Evolutionary conservation across 1,140 invertebrate genomes (phyloP).

Genomic region (Centruroides sculpturatus): DNA sequence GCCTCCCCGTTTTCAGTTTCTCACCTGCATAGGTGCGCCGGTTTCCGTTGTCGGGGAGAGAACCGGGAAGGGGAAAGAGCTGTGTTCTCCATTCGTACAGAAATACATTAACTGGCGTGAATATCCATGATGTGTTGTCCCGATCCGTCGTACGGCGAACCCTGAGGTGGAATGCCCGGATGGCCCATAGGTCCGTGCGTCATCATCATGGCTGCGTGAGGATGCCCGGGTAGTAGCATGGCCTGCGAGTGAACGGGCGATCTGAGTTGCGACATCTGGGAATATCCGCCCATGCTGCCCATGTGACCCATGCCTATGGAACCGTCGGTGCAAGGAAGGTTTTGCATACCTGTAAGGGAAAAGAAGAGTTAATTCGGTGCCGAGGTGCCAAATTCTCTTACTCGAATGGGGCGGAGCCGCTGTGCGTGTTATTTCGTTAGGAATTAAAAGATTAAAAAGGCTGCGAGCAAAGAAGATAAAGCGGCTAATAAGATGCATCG

Average conservation of each 20-base stretch:
- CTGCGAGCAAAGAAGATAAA: no score
- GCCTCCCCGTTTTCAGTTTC: no score
- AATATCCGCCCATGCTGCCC: slow-evolving; percentile 29
- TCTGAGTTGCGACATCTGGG: slow-evolving; percentile 33
- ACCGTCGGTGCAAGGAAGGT: slow-evolving; percentile 29
- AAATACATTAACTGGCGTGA: slow-evolving; percentile 29
- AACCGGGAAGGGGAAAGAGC: no score
- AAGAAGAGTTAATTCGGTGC: not conserved
- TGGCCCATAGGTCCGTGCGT: slow-evolving; percentile 24
- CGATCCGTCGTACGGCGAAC: slow-evolving; percentile 33
- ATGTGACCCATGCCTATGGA: slow-evolving; percentile 22
- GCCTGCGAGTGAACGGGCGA: slow-evolving; percentile 35
- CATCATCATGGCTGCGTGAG: slow-evolving; percentile 36
- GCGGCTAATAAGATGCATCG: no score
- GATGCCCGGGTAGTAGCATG: slow-evolving; percentile 36
- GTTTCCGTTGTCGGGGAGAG: no score
- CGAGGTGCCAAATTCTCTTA: no score
- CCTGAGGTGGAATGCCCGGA: slow-evolving; percentile 25
- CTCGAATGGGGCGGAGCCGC: no score
- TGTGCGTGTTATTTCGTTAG: no score
- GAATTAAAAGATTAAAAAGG: no score
- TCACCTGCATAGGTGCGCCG: no score
- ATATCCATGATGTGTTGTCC: slow-evolving; percentile 36
- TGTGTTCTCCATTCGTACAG: not conserved
- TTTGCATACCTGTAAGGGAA: slow-evolving; percentile 26